These are phyloP conservation scores for Microdon myrmicae DNA, from an alignment of 2,888 invertebrate species.

Conservation along the genomic window DNA sequence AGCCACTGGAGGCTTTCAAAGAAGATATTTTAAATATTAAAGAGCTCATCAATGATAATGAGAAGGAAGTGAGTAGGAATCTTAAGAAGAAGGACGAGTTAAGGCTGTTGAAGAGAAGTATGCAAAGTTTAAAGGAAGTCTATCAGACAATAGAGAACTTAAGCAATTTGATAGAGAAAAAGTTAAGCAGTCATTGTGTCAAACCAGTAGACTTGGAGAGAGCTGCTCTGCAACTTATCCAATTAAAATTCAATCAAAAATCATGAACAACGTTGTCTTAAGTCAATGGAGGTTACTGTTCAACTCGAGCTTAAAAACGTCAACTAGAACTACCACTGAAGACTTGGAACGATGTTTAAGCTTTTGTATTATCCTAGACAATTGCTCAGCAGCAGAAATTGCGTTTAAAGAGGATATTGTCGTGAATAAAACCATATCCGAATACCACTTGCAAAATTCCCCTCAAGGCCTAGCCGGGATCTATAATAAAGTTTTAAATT, in stretches of 20 bases:
- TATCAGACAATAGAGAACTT: slow-evolving; percentile 59
- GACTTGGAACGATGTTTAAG: slow-evolving; percentile 68
- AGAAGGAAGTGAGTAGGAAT: slow-evolving; percentile 74
- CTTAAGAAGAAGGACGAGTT: slow-evolving; percentile 75
- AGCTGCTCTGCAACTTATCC: slow-evolving; percentile 63
- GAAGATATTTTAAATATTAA: slow-evolving; percentile 80
- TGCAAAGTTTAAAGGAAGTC: slow-evolving; percentile 70
- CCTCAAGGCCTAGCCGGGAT: slow-evolving; percentile 70
- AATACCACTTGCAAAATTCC: slow-evolving; percentile 62
- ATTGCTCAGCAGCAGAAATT: slow-evolving; percentile 73
- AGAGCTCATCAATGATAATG: slow-evolving; percentile 78
- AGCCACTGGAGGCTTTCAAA: slow-evolving; percentile 82
- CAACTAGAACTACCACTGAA: slow-evolving; percentile 56
- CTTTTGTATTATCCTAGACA: slow-evolving; percentile 64
- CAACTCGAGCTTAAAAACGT: slow-evolving; percentile 61
- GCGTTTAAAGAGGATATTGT: slow-evolving; percentile 70
- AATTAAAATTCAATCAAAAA: slow-evolving; percentile 63
- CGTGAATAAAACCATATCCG: slow-evolving; percentile 74
- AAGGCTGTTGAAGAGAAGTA: slow-evolving; percentile 74
- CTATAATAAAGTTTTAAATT: slow-evolving; percentile 76
- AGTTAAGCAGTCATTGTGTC: slow-evolving; percentile 54
- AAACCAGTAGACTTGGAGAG: slow-evolving; percentile 62
- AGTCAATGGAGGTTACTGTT: slow-evolving; percentile 61
- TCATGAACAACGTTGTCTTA: slow-evolving; percentile 60
- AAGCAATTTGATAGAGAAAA: slow-evolving; percentile 57